Evolutionary conservation across 2,113 vertebrate genomes (phyloP).

Genomic region (Menura novaehollandiae): DNA sequence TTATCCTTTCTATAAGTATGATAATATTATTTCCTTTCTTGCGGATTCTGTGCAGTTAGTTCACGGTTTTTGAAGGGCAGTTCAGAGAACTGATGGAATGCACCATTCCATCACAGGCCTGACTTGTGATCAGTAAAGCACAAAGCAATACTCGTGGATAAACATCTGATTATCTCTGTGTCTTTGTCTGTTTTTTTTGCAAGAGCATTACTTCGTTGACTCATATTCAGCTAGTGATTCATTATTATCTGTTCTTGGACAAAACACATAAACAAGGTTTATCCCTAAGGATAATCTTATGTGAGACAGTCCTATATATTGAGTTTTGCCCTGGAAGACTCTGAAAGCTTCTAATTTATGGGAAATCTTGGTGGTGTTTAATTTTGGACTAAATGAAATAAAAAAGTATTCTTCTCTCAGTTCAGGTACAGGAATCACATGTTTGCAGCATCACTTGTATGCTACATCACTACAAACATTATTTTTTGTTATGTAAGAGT

Average conservation of each 20-base stretch:
- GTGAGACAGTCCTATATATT: not conserved
- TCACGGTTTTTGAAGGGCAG: not conserved
- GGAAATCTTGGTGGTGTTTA: not conserved
- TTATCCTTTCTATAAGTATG: not conserved
- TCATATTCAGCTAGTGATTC: conserved; percentile 23
- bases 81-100: not conserved
- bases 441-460: not conserved
- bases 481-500: not conserved
- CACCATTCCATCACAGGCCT: not conserved
- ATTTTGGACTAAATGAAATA: not conserved
- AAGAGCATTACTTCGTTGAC: not conserved
- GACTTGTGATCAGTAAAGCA: not conserved
- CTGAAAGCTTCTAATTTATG: not conserved
- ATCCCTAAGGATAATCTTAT: conserved; percentile 35
- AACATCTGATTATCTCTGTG: not conserved
- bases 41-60: not conserved
- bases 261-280: conserved; percentile 41
- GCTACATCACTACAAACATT: not conserved
- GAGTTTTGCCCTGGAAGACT: not conserved
- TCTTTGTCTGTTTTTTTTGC: not conserved
- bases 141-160: conserved; percentile 4
- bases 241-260: conserved; percentile 35
- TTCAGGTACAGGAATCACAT: not conserved
- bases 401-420: not conserved
- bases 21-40: not conserved